Evolutionary conservation across 1,140 invertebrate species (phyloP), one percentile per base, ranked within the genome.

Genomic region (Drosophila sp.): DNA sequence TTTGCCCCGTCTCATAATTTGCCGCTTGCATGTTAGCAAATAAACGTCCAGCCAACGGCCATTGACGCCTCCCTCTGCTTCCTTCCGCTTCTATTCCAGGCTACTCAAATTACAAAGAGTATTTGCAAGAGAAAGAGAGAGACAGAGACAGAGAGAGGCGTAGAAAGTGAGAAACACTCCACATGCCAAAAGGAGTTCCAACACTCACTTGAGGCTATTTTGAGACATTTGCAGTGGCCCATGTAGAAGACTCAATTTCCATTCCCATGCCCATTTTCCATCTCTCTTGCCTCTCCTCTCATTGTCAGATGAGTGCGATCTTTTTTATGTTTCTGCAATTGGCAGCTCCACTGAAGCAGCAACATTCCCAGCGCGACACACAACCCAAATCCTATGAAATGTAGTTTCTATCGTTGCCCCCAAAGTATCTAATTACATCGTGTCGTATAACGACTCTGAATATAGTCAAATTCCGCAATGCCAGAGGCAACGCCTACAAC

Each of bases 1-100:
- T 89, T 87, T 87, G 82, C 82, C 82, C 57, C 72, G 67, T 40
- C 78, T 87, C 82, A 87, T 87, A 87, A 87, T 87, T 87, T 82
- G 67, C 82, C 72, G 83, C 82, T 87, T 87, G 82, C 82, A 87
- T 87, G 82, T 87, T 61, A 74, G 79, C 81, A 74, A 80, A 54
- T 45, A 54, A 45, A 40, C 38, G 34, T 13, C 54, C 43, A 64
- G 59, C 25, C 41, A 48, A 46, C 43, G 64, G 58, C 57, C 72
- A 70, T 70, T 70, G 58, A 70, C 72, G 66, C 65, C 46, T 53
- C 18, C 66, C 57, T 32, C 57, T 51, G n/a, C 57, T 61, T 51
- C 27, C 65, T 40, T 53, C 65, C 65, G 58, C 70, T 65, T 63
- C 61, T 56, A 64, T 32, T 56, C 41, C 64, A 67, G 73, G 75